phyloP scores from a whole-genome alignment of 2,888 invertebrate species.

The Diarsia rubi region DNA sequence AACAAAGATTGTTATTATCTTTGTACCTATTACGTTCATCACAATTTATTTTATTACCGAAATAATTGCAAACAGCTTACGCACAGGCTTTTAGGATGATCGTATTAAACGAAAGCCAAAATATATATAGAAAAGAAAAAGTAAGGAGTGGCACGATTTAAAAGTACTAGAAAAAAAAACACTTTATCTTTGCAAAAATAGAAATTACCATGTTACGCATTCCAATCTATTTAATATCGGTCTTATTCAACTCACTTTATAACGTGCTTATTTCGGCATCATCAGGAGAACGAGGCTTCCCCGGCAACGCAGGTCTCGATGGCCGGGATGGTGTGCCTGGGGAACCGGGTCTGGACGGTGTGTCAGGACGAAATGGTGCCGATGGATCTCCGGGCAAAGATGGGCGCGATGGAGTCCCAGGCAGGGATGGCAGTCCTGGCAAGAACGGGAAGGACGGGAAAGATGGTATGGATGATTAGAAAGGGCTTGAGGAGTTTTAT shows the following conservation, averaged over 20 bases:
- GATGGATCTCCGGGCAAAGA: conserved; percentile 95
- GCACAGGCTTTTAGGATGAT: not conserved
- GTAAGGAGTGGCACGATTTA: not conserved
- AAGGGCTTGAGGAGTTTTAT: not conserved
- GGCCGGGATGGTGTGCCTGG: conserved; percentile 97
- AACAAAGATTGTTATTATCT: too few species aligned
- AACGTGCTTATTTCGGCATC: not conserved
- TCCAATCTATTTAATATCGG: not conserved
- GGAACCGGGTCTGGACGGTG: conserved; percentile 96
- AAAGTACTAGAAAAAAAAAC: not conserved
- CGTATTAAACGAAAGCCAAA: not conserved
- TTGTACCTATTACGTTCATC: not conserved
- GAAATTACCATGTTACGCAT: not conserved
- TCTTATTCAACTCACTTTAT: not conserved
- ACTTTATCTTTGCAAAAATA: not conserved
- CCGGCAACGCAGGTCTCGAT: conserved; percentile 94
- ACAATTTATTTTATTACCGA: not conserved
- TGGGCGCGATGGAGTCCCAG: conserved; percentile 93
- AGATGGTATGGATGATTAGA: conserved; percentile 75
- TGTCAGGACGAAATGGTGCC: conserved; percentile 96
- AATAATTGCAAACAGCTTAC: not conserved
- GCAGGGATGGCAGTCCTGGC: conserved; percentile 93
- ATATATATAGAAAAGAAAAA: not conserved
- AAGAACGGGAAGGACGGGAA: conserved; percentile 89
- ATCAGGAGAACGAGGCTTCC: conserved; percentile 93